Evolutionary conservation across 2,888 invertebrate genomes (phyloP), one percentile per base, ranked within the genome.

Genomic region (Drosophila pseudotakahashii): DNA sequence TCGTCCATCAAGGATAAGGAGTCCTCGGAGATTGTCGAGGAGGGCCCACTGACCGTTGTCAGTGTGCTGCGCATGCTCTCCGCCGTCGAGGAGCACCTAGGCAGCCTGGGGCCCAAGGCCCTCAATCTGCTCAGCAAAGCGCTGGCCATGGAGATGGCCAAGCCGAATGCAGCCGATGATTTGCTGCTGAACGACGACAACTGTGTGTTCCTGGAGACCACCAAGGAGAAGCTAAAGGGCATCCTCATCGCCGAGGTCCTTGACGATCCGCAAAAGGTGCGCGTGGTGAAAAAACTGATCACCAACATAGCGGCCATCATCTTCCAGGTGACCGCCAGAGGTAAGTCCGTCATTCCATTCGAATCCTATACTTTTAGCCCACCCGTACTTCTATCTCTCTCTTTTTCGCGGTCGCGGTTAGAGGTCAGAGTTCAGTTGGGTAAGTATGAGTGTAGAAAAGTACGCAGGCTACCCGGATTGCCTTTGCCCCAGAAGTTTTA

Each of bases 181-280:
- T 90, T 97, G 42, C 91, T 97, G 1, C 93, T 94, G 55, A 95
- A 95, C 71, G 96, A 97, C 55, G 93, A 94, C 42, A 95, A 95
- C 58, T 94, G 95, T 79, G 96, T 96, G 0, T 93, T 97, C 75
- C 94, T 97, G 74, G 97, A 97, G 92, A 97, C 97, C 0, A 95
- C 96, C 0, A 97, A 97, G 81, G 97, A 97, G 91, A 97, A 97
- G 91, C 92, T 97, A 50, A 96, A 96, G 91, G 96, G 96, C 50
- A 95, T 96, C 57, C 91, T 95, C 66, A 94, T 96, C 86, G 96
- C 96, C 32, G 95, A 95, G 58, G 94, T 96, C 73, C 93, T 94
- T 73, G 91, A 91, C 7, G 91, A 93, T 72, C 78, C 89, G 60
- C 91, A 92, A 77, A 96, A 96, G 73, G 94, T 95, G 64, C 93